Conservation (phyloP, 2,113 vertebrate genomes). For the Oriolus oriolus region DNA sequence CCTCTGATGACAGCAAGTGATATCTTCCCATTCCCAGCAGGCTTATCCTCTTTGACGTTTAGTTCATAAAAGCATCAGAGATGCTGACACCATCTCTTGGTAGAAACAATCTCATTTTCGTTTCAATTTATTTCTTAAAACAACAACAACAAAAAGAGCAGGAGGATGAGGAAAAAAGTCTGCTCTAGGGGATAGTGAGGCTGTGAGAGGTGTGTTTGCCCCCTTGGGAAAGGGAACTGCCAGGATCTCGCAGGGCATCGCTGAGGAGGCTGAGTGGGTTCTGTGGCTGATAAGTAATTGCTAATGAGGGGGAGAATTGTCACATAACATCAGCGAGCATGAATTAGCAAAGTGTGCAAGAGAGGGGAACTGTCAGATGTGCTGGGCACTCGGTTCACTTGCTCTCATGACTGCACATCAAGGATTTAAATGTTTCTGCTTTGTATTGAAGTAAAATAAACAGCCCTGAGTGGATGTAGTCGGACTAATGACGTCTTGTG, state of each 20-base stretch:
- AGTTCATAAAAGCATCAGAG: not conserved
- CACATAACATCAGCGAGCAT: not conserved
- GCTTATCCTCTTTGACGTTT: not conserved
- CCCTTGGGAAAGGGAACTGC: not conserved
- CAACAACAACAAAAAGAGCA: not conserved
- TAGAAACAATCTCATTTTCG: not conserved
- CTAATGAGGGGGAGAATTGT: not conserved
- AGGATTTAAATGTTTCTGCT: not conserved
- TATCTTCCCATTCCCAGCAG: not conserved
- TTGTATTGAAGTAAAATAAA: not conserved
- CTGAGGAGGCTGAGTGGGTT: not conserved
- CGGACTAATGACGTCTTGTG: not conserved
- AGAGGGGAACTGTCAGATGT: not conserved
- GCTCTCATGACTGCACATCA: not conserved
- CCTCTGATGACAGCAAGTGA: slow-evolving; percentile 29
- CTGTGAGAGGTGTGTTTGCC: not conserved
- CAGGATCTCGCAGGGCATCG: not conserved
- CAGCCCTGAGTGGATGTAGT: not conserved
- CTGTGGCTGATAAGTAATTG: not conserved
- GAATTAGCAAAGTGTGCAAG: not conserved
- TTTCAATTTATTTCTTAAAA: not conserved
- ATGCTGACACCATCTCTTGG: not conserved
- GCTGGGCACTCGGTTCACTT: not conserved
- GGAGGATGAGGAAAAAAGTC: not conserved
- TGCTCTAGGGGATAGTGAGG: not conserved